These are phyloP conservation scores for Morone chrysops DNA, from an alignment of 2,113 vertebrate species.

Conservation along the genomic window DNA sequence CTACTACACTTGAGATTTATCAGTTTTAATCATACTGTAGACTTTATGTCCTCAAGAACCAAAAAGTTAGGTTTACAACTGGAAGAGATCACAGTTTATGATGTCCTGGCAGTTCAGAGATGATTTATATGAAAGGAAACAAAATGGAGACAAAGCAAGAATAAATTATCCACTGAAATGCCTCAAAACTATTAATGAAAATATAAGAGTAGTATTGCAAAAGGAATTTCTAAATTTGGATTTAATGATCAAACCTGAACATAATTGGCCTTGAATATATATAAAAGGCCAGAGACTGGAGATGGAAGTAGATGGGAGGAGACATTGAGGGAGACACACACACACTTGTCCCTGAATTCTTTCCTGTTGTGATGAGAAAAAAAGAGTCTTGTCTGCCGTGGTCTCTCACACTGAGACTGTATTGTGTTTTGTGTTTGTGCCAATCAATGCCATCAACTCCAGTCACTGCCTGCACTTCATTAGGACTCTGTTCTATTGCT, in stretches of 20 bases:
- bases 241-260: neutral
- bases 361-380: slow-evolving; percentile 62
- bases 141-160: neutral
- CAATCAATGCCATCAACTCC: slow-evolving; percentile 49
- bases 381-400: slow-evolving; percentile 55
- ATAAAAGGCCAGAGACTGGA: slow-evolving; percentile 14
- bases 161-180: neutral
- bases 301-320: slow-evolving; percentile 13
- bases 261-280: neutral
- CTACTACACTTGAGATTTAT: too few species aligned
- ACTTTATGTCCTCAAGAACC: neutral
- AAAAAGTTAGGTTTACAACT: neutral
- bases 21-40: neutral
- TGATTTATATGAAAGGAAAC: neutral
- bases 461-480: slow-evolving; percentile 54
- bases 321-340: neutral
- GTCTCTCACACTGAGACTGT: slow-evolving; percentile 52
- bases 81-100: neutral
- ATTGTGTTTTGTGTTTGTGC: slow-evolving; percentile 56
- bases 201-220: neutral
- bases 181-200: neutral
- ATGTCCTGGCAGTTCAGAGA: neutral
- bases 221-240: neutral
- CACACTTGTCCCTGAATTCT: slow-evolving; percentile 31
- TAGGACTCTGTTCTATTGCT: slow-evolving; percentile 27